phyloP scores from a whole-genome alignment of 2,113 vertebrate genomes.

The Suncus etruscus region DNA sequence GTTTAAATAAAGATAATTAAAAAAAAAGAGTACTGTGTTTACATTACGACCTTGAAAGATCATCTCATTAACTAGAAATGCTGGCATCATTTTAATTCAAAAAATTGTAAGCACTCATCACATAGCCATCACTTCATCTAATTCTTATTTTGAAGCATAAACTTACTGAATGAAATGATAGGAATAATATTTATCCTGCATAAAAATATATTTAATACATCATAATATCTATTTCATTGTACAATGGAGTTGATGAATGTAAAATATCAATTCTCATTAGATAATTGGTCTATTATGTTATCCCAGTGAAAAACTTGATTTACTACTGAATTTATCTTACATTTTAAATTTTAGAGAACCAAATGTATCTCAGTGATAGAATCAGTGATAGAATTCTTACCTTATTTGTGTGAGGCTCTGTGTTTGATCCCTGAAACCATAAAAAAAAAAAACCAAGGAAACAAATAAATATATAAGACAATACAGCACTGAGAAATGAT shows the following conservation, averaged over 20 bases:
- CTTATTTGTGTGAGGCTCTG: no score
- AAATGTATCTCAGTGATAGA: no score
- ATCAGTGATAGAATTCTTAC: no score
- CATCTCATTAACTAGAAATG: no score
- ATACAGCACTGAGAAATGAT: neutral
- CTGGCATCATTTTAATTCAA: no score
- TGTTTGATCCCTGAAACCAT: no score
- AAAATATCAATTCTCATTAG: constrained; percentile 23
- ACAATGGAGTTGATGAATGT: neutral
- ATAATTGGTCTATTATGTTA: constrained; percentile 37
- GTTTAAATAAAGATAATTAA: no score
- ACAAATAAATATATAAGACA: neutral
- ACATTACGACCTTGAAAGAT: no score
- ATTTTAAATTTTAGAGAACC: constrained; percentile 53
- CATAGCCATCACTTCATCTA: neutral
- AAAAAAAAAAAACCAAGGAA: no score
- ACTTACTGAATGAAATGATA: neutral
- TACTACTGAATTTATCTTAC: constrained; percentile 38
- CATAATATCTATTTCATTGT: constrained; percentile 30
- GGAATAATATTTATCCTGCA: constrained; percentile 4
- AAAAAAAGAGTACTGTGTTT: no score
- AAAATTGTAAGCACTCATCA: no score
- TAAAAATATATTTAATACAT: constrained; percentile 14
- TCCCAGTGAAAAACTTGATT: constrained; percentile 21
- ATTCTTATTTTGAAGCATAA: neutral